Evolutionary conservation across 92 coral and sea anemone species (phyloP).

Genomic region (Bergia puertoricense): DNA sequence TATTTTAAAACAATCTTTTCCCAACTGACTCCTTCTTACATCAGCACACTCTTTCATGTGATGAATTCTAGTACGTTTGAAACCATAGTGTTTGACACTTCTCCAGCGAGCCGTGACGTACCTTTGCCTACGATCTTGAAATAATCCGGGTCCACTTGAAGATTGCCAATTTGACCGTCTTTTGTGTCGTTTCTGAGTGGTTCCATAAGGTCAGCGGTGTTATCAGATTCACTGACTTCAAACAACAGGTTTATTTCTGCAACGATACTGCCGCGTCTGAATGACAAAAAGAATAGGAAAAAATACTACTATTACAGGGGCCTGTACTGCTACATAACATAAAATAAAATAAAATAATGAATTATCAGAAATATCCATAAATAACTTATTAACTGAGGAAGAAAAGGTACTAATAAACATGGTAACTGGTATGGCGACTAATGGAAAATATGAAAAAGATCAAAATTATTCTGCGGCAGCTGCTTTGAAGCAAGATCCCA

Average conservation of each 20-base stretch:
- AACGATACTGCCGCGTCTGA: slow-evolving; percentile 18
- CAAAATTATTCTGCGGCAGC: too few relatives aligned
- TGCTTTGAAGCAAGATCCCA: too few relatives aligned
- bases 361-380: not conserved
- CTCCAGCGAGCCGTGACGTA: not conserved
- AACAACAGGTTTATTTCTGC: slow-evolving; percentile 10
- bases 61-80: too few relatives aligned
- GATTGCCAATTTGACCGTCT: not conserved
- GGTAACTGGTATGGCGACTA: too few relatives aligned
- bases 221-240: not conserved
- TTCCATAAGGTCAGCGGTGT: not conserved
- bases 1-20: too few relatives aligned
- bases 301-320: not conserved
- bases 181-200: not conserved
- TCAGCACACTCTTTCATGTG: too few relatives aligned
- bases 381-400: too few relatives aligned
- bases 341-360: not conserved
- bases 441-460: too few relatives aligned
- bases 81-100: too few relatives aligned
- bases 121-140: slow-evolving; percentile 4
- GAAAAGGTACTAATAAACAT: too few relatives aligned
- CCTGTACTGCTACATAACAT: too few relatives aligned
- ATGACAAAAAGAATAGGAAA: not conserved
- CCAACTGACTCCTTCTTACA: too few relatives aligned
- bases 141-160: slow-evolving; percentile 5